These are phyloP conservation scores for Ascidia mentula DNA, from an alignment of 23 tunicate species.

Conservation along the genomic window DNA sequence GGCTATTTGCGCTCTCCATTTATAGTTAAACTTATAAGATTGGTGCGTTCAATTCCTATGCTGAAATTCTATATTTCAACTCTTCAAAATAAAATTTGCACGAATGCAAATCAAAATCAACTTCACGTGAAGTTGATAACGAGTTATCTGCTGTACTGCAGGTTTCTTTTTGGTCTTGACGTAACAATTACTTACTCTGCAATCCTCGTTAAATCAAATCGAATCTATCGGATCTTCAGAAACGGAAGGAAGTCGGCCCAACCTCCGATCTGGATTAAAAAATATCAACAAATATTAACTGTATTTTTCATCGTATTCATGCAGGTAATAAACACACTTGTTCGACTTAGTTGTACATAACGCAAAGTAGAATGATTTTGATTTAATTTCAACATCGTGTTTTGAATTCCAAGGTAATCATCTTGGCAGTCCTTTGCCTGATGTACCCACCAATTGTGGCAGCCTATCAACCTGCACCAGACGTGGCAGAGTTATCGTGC, in stretches of 20 bases:
- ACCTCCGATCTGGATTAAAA: slow-evolving; percentile 25
- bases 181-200: slow-evolving; percentile 26
- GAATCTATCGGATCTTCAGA: slow-evolving; percentile 36
- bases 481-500: slow-evolving; percentile 19
- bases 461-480: neutral
- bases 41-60: too few species aligned
- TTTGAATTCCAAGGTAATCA: neutral
- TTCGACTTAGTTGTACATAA: too few species aligned
- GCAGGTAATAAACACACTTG: slow-evolving; percentile 11
- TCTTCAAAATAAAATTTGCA: too few species aligned
- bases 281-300: slow-evolving; percentile 11
- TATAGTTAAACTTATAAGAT: too few species aligned
- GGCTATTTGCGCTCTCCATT: too few species aligned
- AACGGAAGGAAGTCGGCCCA: slow-evolving; percentile 13
- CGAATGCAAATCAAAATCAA: too few species aligned
- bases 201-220: slow-evolving; percentile 21
- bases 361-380: too few species aligned
- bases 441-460: slow-evolving; percentile 22
- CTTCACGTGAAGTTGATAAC: too few species aligned
- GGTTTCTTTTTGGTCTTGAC: slow-evolving; percentile 37
- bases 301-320: slow-evolving; percentile 7
- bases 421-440: neutral
- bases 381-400: too few species aligned
- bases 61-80: too few species aligned
- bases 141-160: neutral